Evolutionary conservation across 2,888 invertebrate species (phyloP).

Genomic region (Amphipyra berbera): DNA sequence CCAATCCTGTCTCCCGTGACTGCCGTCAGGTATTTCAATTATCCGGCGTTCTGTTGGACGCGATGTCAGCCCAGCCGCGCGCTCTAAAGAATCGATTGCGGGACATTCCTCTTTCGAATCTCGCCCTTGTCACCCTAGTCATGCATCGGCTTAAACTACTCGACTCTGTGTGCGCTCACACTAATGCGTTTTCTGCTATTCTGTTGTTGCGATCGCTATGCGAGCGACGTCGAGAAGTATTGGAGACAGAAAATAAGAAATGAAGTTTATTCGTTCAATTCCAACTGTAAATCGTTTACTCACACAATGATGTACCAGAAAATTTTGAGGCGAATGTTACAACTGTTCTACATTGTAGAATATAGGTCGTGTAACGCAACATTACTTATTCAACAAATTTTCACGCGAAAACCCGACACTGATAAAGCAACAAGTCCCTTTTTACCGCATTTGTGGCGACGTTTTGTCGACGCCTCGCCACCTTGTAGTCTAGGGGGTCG

Average conservation of each 20-base stretch:
- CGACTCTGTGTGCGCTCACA: slow-evolving; percentile 56
- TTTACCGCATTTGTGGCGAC: slow-evolving; percentile 81
- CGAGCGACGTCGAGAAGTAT: slow-evolving; percentile 9
- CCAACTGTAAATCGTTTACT: slow-evolving; percentile 13
- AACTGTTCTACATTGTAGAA: slow-evolving; percentile 52
- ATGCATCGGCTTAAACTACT: slow-evolving; percentile 54
- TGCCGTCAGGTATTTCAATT: slow-evolving; percentile 77
- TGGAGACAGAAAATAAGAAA: slow-evolving; percentile 6
- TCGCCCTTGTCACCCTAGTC: slow-evolving; percentile 69
- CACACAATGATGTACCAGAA: slow-evolving; percentile 19
- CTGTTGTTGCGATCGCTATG: slow-evolving; percentile 27
- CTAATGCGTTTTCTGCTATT: slow-evolving; percentile 41
- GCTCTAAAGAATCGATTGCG: slow-evolving; percentile 73
- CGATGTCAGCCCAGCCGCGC: slow-evolving; percentile 59
- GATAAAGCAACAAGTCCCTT: slow-evolving; percentile 87
- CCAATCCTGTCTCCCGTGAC: slow-evolving; percentile 64
- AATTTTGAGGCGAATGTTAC: slow-evolving; percentile 37
- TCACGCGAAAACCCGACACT: slow-evolving; percentile 77
- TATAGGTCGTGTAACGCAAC: slow-evolving; percentile 58
- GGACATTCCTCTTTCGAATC: slow-evolving; percentile 72
- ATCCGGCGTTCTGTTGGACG: slow-evolving; percentile 67
- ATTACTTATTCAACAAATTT: slow-evolving; percentile 72
- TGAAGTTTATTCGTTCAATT: slow-evolving; percentile 14
- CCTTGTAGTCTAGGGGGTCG: slow-evolving; percentile 61
- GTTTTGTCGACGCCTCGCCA: slow-evolving; percentile 73